These are phyloP conservation scores for Dermolepida albohirtum DNA, from an alignment of 2,888 invertebrate species.

Conservation along the genomic window DNA sequence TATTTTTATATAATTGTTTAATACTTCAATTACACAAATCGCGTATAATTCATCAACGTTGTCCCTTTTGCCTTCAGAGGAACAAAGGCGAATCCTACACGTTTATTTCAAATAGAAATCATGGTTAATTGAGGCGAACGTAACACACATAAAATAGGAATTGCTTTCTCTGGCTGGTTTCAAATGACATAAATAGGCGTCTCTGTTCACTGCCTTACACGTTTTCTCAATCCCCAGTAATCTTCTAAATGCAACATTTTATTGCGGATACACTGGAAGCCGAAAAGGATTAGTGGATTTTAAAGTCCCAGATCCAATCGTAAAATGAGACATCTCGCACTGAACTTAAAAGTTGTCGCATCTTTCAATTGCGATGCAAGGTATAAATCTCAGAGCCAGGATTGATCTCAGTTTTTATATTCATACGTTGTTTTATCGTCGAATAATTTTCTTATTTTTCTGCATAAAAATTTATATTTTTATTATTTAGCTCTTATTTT, in stretches of 20 bases:
- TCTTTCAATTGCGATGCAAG: too few species aligned
- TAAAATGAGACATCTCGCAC: too few species aligned
- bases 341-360: too few species aligned
- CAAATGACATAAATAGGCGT: neutral
- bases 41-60: neutral
- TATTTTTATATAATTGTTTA: too few species aligned
- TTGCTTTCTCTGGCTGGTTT: conserved; percentile 3
- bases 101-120: neutral
- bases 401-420: too few species aligned
- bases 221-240: neutral
- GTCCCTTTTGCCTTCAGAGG: neutral
- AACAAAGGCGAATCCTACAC: conserved; percentile 4
- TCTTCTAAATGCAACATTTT: neutral
- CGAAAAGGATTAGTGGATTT: conserved; percentile 1
- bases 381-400: too few species aligned
- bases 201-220: neutral
- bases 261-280: neutral
- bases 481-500: too few species aligned
- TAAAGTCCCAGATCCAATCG: neutral
- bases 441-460: too few species aligned
- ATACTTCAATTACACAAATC: too few species aligned
- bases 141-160: neutral
- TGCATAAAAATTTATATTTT: too few species aligned
- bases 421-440: too few species aligned
- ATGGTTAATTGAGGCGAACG: conserved; percentile 8